phyloP scores from a whole-genome alignment of 2,888 invertebrate species.

The Neoaliturus tenellus region DNA sequence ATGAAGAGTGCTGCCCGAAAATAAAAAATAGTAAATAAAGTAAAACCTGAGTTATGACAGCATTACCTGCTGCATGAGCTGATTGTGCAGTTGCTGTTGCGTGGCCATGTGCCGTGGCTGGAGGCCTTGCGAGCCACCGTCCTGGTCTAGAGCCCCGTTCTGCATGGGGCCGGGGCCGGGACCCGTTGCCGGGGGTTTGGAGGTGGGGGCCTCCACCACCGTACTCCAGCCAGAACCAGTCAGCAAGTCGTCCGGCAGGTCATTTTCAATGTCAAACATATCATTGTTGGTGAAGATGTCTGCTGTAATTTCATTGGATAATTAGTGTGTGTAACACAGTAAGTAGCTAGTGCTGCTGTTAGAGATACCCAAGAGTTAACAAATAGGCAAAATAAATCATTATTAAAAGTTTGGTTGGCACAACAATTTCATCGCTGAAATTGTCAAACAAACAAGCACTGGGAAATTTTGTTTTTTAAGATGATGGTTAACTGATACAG shows the following conservation, averaged over 20 bases:
- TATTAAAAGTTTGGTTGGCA: too few species aligned
- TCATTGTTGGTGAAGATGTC: conserved; percentile 90
- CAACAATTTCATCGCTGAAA: too few species aligned
- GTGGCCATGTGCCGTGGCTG: conserved; percentile 64
- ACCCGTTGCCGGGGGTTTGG: conserved; percentile 88
- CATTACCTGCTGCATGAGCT: conserved; percentile 26
- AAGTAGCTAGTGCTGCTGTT: too few species aligned
- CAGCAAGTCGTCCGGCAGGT: conserved; percentile 93
- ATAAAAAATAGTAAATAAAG: too few species aligned
- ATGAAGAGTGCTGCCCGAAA: too few species aligned
- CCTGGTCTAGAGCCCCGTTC: conserved; percentile 73
- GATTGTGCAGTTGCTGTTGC: conserved; percentile 58
- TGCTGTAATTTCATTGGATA: conserved; percentile 69
- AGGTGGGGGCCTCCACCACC: conserved; percentile 75
- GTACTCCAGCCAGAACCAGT: conserved; percentile 82
- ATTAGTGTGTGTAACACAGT: too few species aligned
- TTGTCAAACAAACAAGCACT: too few species aligned
- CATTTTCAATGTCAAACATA: conserved; percentile 93
- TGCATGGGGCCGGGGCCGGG: conserved; percentile 80
- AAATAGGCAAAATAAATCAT: too few species aligned
- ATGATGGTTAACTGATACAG: too few species aligned
- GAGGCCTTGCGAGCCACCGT: conserved; percentile 65
- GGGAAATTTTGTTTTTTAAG: too few species aligned
- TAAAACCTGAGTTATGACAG: too few species aligned
- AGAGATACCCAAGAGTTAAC: too few species aligned